Evolutionary conservation across 2,888 invertebrate species (phyloP).

Genomic region (Drosophila anomelani): DNA sequence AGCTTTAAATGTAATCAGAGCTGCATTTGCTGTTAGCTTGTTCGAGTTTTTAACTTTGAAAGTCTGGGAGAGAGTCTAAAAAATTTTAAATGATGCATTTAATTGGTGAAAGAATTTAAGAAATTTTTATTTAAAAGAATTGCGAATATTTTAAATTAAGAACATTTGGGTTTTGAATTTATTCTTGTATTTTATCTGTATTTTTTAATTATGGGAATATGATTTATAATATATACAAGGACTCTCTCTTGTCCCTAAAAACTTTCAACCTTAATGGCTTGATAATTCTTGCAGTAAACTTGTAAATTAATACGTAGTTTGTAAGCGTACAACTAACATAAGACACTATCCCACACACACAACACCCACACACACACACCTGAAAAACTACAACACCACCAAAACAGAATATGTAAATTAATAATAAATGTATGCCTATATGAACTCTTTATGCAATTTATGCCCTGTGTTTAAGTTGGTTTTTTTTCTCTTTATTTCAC

Average conservation of each 20-base stretch:
- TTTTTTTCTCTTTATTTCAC: slow-evolving; percentile 27
- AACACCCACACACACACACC: slow-evolving; percentile 23
- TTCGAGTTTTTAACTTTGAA: slow-evolving; percentile 11
- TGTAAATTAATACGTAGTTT: slow-evolving; percentile 47
- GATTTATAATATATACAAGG: too few relatives aligned
- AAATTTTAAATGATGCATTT: not conserved
- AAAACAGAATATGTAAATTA: slow-evolving; percentile 50
- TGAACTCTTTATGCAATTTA: slow-evolving; percentile 33
- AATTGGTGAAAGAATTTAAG: slow-evolving; percentile 2
- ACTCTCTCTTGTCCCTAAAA: not conserved
- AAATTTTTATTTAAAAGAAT: not conserved
- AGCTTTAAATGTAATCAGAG: slow-evolving; percentile 23
- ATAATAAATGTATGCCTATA: slow-evolving; percentile 52
- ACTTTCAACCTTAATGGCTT: slow-evolving; percentile 21
- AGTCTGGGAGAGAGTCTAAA: not conserved
- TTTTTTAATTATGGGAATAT: too few relatives aligned
- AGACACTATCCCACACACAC: slow-evolving; percentile 30
- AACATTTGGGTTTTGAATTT: not conserved
- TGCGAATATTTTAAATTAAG: not conserved
- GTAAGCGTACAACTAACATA: slow-evolving; percentile 68
- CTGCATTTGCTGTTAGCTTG: slow-evolving; percentile 43
- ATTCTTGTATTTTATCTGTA: too few relatives aligned
- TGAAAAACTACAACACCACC: slow-evolving; percentile 15
- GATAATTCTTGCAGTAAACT: slow-evolving; percentile 17
- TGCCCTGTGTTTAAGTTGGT: slow-evolving; percentile 36